phyloP scores from a whole-genome alignment of 2,113 vertebrate species.

The Silurus asotus region DNA sequence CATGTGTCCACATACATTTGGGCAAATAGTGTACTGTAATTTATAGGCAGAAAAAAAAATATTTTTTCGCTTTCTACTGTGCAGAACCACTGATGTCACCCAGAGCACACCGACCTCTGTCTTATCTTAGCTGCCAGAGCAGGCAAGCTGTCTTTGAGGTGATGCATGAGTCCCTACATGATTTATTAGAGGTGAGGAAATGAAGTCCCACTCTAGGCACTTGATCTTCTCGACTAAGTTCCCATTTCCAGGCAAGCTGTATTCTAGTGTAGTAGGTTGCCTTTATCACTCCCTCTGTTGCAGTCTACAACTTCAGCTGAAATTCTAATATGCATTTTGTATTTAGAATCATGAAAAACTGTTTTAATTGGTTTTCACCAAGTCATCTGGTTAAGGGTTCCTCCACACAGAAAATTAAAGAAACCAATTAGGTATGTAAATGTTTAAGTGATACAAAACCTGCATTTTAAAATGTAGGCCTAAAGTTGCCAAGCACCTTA shows the following conservation, averaged over 20 bases:
- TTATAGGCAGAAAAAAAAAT: neutral
- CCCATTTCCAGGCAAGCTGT: neutral
- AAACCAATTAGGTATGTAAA: neutral
- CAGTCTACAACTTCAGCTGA: neutral
- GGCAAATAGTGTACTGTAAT: neutral
- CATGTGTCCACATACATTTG: neutral
- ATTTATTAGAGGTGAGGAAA: conserved; percentile 33
- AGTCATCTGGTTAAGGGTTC: neutral
- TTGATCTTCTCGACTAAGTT: conserved; percentile 25
- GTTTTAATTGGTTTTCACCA: neutral
- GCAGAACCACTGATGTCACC: conserved; percentile 4
- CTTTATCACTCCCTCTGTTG: neutral
- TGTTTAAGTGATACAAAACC: neutral
- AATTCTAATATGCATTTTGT: neutral
- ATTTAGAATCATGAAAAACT: neutral
- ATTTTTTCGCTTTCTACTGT: neutral
- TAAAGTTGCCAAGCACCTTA: neutral
- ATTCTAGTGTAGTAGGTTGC: neutral
- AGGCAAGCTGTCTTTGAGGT: conserved; percentile 24
- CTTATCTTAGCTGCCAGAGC: conserved; percentile 24
- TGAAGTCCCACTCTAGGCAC: conserved; percentile 21
- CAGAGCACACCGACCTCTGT: neutral
- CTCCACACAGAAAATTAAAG: too few species aligned
- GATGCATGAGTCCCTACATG: conserved; percentile 18
- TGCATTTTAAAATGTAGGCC: neutral